Percentiles rank a stretch among this genome's conserved stretches.
phyloP scores from a whole-genome alignment of 2,888 invertebrate species.

The Eupithecia abbreviata region DNA sequence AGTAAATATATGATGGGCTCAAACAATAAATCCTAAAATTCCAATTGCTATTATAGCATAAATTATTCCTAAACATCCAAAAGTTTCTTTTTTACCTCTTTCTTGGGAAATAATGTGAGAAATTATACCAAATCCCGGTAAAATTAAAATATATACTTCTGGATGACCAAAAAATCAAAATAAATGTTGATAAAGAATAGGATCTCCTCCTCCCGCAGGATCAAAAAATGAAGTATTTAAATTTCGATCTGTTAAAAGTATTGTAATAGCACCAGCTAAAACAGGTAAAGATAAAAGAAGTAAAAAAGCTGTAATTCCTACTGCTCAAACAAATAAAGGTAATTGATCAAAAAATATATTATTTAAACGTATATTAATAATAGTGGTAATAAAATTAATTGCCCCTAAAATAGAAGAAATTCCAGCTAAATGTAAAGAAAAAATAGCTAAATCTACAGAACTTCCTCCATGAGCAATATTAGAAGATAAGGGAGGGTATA shows the following conservation, averaged over 20 bases:
- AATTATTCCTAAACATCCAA: conserved; percentile 89
- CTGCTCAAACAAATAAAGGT: conserved; percentile 89
- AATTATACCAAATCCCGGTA: conserved; percentile 92
- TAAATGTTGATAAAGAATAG: conserved; percentile 91
- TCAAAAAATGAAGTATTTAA: conserved; percentile 93
- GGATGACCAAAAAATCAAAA: conserved; percentile 96
- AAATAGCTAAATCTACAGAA: conserved; percentile 90
- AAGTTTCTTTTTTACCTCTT: conserved; percentile 89
- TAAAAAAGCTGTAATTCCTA: conserved; percentile 81
- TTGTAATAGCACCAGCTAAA: conserved; percentile 91
- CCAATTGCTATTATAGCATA: conserved; percentile 94
- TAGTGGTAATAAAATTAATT: conserved; percentile 91
- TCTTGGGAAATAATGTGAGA: conserved; percentile 90
- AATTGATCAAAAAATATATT: conserved; percentile 86
- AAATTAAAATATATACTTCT: conserved; percentile 94
- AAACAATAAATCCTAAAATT: conserved; percentile 91
- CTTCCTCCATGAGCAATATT: conserved; percentile 86
- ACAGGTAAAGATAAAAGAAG: conserved; percentile 89
- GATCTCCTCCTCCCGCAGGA: conserved; percentile 91
- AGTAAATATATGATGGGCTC: conserved; percentile 94
- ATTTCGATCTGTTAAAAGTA: conserved; percentile 91
- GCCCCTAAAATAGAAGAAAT: conserved; percentile 89
- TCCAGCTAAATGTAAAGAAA: conserved; percentile 89
- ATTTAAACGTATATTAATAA: conserved; percentile 87
- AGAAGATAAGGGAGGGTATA: conserved; percentile 88